These are phyloP conservation scores for Actinemys pallida DNA, from an alignment of 2,113 vertebrate species.

Conservation along the genomic window DNA sequence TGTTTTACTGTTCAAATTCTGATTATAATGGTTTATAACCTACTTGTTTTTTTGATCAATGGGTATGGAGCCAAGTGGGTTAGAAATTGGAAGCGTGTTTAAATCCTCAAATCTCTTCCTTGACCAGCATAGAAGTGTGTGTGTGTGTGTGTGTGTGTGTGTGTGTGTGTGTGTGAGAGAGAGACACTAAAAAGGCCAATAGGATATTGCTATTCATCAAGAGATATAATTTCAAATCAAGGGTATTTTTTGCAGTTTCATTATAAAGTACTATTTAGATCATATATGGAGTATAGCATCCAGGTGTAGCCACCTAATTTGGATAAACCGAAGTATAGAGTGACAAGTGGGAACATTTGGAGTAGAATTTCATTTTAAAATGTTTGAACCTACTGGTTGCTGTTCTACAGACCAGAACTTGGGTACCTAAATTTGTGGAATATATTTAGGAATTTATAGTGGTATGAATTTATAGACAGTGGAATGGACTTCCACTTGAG, in stretches of 20 bases:
- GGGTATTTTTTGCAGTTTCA: background rate
- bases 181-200: background rate
- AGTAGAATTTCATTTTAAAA: background rate
- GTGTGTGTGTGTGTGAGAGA: background rate
- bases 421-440: background rate
- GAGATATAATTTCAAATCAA: background rate
- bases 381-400: background rate
- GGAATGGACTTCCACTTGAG: background rate
- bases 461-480: background rate
- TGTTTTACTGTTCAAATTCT: background rate
- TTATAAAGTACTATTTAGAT: background rate
- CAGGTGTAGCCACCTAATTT: background rate
- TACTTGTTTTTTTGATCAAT: background rate
- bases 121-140: background rate
- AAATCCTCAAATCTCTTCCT: background rate
- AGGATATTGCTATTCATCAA: background rate
- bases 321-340: background rate
- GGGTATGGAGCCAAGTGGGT: background rate
- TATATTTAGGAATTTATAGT: background rate
- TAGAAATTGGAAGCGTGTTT: background rate
- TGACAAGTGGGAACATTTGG: background rate
- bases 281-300: background rate
- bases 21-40: background rate
- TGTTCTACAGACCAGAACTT: background rate
- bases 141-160: background rate